Evolutionary conservation across 2,797 vertebrate genomes (phyloP).

Genomic region (Jordanella pulchra): DNA sequence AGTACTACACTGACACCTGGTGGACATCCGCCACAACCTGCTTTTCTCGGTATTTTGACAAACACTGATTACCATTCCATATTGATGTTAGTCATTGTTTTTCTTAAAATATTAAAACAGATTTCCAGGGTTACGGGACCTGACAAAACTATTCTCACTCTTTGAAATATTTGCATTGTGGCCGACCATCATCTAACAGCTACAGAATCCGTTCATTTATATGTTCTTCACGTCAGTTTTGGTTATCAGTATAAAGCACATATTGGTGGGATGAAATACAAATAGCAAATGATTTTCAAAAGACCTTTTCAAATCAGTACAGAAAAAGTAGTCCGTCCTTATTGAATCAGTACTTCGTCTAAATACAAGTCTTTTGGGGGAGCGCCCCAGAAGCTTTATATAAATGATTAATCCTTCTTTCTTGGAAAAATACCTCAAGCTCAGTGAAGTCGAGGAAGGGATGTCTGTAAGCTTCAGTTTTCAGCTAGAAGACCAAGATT

Average conservation of each 20-base stretch:
- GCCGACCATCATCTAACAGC: too few species aligned
- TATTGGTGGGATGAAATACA: too few species aligned
- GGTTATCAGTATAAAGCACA: too few species aligned
- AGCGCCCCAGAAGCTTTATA: background rate
- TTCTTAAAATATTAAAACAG: background rate
- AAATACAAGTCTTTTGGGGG: too few species aligned
- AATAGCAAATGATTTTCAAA: too few species aligned
- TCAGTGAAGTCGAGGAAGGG: too few species aligned
- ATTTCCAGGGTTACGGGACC: background rate
- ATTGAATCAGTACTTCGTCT: too few species aligned
- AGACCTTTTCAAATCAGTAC: too few species aligned
- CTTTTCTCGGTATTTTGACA: background rate
- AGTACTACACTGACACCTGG: conserved; percentile 56
- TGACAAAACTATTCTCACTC: background rate
- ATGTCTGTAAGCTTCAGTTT: background rate
- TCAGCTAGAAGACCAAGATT: background rate
- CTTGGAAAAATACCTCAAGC: too few species aligned
- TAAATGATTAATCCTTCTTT: background rate
- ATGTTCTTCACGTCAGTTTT: too few species aligned
- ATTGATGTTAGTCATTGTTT: background rate
- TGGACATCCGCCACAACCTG: conserved; percentile 26
- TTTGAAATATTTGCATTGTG: background rate
- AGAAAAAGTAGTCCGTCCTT: too few species aligned
- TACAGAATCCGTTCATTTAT: too few species aligned
- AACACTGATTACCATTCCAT: background rate